Base-by-base conservation (phyloP, 2,113 vertebrate species). In the Nothobranchius furzeri region DNA sequence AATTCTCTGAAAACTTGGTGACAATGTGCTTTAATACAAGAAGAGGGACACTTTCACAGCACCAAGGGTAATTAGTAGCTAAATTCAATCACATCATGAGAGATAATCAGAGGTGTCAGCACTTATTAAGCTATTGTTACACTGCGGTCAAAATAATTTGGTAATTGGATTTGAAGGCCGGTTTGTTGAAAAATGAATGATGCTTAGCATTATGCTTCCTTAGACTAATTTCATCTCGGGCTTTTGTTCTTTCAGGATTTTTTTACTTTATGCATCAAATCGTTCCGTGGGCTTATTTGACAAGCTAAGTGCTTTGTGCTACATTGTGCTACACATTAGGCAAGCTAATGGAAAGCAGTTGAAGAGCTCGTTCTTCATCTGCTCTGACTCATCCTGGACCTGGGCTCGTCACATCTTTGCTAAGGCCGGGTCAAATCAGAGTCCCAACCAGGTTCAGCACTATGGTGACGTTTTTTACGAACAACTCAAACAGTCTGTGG, bases 41-140 rank as follows among this genome's bases (percentile, higher is more conserved):
- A 50, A 25, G 46, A 64, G 50, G 25, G 36, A 54, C 42, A 40
- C 59, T 70, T 79, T 82, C 30, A 60, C 43, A 58, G 43, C 36
- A 9, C 58, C 71, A 43, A 10, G 25, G 17, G 15, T 52, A 56
- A 82, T 84, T 68, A 64, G 47, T 47, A 55, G 42, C 43, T 59
- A 73, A 52, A 48, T 49, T 47, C 3, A 54, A 14, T 66, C 43
- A 45, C 1, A 0, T 64, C 8, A 35, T 57, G 25, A 52, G 24
- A 73, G 40, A 56, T 80, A 24, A 55, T 73, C 43, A 70, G 13
- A 52, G 45, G 58, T 67, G 60, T 64, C 64, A 64, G 15, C 24
- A 15, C 24, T 24, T 45, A 47, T 62, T 75, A 36, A 66, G 30
- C 17, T 48, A 36, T 59, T 75, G 42, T 69, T 70, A n/a, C 52